Percentiles rank a stretch among this genome's conserved stretches.
Conservation (phyloP, 2,888 invertebrate species). For the Drosophila nigricruria region DNA sequence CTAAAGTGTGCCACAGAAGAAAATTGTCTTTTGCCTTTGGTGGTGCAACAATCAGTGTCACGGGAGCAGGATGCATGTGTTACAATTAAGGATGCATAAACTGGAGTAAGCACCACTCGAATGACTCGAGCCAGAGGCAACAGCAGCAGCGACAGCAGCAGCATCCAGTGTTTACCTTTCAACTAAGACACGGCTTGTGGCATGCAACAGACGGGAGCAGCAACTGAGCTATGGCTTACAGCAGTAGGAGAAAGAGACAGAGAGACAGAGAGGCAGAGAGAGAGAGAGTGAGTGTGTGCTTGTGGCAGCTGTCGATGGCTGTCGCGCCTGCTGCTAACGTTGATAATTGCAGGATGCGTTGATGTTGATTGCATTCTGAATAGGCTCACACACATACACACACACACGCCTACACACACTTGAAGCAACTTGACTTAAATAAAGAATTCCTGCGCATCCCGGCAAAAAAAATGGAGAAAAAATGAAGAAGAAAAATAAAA, state of each 20-base stretch:
- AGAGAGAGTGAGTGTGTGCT: neutral
- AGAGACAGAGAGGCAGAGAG: neutral
- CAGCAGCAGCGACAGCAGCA: neutral
- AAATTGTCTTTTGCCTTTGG: conserved; percentile 11
- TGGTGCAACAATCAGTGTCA: conserved; percentile 75
- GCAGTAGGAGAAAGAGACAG: neutral
- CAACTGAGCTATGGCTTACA: neutral
- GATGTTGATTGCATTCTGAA: conserved; percentile 78
- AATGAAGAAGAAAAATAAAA: conserved; percentile 21
- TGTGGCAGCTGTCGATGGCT: conserved; percentile 41
- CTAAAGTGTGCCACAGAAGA: conserved; percentile 38
- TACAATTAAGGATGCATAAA: conserved; percentile 81
- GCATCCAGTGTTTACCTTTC: conserved; percentile 65
- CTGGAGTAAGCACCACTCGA: conserved; percentile 75
- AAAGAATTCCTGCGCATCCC: conserved; percentile 77
- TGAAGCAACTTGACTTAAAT: conserved; percentile 75
- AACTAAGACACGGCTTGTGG: conserved; percentile 39
- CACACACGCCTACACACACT: conserved; percentile 44
- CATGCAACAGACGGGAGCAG: conserved; percentile 32
- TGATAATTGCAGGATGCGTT: conserved; percentile 81
- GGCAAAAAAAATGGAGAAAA: conserved; percentile 38
- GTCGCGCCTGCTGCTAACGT: conserved; percentile 52
- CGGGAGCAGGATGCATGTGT: conserved; percentile 72
- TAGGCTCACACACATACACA: conserved; percentile 40
- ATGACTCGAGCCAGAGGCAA: conserved; percentile 26